These are phyloP conservation scores for Chloroceryle amazona DNA, from an alignment of 2,797 vertebrate species.

Conservation along the genomic window DNA sequence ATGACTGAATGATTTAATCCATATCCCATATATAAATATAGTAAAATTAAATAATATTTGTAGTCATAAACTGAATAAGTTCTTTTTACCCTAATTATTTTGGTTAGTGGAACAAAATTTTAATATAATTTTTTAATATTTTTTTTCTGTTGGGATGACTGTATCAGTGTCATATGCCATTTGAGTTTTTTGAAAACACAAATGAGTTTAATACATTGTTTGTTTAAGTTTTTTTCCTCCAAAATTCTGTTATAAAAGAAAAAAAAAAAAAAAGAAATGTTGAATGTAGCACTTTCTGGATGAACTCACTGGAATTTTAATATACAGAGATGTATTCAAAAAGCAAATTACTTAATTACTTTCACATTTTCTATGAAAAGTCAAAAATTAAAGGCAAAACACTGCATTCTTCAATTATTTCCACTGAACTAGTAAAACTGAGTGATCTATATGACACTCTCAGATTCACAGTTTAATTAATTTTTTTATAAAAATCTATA, in stretches of 20 bases:
- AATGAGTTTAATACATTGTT: neutral
- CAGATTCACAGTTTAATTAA: neutral
- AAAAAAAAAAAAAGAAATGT: neutral
- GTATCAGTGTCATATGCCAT: neutral
- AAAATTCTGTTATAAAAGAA: too few species aligned
- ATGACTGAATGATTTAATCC: neutral
- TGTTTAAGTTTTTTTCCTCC: accelerated
- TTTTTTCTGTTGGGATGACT: neutral
- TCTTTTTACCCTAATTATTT: neutral
- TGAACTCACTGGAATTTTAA: neutral
- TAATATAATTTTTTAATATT: too few species aligned
- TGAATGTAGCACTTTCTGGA: neutral
- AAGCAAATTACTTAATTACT: neutral
- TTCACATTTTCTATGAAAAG: neutral
- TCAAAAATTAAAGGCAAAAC: neutral
- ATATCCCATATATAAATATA: neutral
- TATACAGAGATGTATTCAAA: neutral
- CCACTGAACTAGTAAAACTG: neutral
- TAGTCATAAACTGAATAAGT: neutral
- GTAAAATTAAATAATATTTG: neutral
- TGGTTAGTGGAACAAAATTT: neutral
- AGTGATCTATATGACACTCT: neutral
- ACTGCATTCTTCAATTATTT: neutral
- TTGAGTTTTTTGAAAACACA: neutral
- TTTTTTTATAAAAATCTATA: neutral